Conservation (phyloP, 2,797 vertebrate species). For the Alfaro cultratus region DNA sequence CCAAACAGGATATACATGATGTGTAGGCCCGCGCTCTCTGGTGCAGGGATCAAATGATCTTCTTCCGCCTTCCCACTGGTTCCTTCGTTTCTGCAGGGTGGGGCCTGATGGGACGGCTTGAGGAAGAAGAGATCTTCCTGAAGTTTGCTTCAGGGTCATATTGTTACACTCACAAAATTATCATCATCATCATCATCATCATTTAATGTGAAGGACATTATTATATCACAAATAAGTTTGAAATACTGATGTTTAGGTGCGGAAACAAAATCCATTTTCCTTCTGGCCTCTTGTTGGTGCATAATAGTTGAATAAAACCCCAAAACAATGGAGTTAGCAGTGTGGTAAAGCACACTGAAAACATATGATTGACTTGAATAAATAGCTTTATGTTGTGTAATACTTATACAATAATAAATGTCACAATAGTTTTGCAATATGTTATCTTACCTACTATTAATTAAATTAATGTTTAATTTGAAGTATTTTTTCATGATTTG, state of each 20-base stretch:
- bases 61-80: slow-evolving; percentile 66
- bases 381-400: slow-evolving; percentile 19
- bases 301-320: background rate
- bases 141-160: slow-evolving; percentile 57
- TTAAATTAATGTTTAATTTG: background rate
- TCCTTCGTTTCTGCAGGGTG: slow-evolving; percentile 53
- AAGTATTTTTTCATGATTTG: too few relatives aligned
- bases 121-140: slow-evolving; percentile 53
- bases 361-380: slow-evolving; percentile 60
- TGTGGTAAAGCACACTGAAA: slow-evolving; percentile 62
- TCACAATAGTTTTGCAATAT: background rate
- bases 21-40: slow-evolving; percentile 69
- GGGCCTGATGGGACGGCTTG: slow-evolving; percentile 41
- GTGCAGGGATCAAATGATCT: slow-evolving; percentile 70
- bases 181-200: background rate
- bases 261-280: background rate
- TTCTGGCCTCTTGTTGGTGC: background rate
- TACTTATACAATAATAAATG: too few relatives aligned
- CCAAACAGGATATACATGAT: slow-evolving; percentile 81
- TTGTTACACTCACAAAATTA: slow-evolving; percentile 21
- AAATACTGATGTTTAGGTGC: background rate
- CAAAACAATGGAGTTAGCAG: slow-evolving; percentile 36
- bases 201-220: slow-evolving; percentile 49
- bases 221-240: slow-evolving; percentile 24
- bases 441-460: background rate